These are phyloP conservation scores for Philopedon plagiatum DNA, from an alignment of 2,888 invertebrate species.

Conservation along the genomic window DNA sequence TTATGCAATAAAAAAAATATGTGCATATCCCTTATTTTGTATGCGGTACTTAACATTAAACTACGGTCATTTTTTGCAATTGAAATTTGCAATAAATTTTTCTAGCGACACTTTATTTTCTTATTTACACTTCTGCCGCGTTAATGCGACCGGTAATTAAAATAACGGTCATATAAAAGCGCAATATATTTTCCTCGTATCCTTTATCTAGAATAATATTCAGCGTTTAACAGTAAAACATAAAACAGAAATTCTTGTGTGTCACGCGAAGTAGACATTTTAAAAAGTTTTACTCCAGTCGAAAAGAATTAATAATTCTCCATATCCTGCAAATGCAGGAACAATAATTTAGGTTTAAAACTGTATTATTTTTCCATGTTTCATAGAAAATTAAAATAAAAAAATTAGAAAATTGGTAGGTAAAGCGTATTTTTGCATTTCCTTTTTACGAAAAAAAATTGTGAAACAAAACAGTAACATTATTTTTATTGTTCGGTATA, in stretches of 20 bases:
- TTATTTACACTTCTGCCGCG: slow-evolving; percentile 35
- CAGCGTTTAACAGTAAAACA: slow-evolving; percentile 49
- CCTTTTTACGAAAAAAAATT: no score
- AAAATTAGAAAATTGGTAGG: neutral
- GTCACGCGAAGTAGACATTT: slow-evolving; percentile 51
- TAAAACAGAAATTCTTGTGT: slow-evolving; percentile 49
- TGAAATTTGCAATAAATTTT: neutral
- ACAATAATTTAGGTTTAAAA: slow-evolving; percentile 31
- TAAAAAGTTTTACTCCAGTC: slow-evolving; percentile 44
- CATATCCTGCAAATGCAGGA: slow-evolving; percentile 38
- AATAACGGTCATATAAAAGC: slow-evolving; percentile 44
- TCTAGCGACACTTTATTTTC: slow-evolving; percentile 12
- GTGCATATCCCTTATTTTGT: no score
- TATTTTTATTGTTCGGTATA: no score
- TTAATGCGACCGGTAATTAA: slow-evolving; percentile 31
- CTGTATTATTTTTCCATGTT: slow-evolving; percentile 7
- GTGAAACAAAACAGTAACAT: no score
- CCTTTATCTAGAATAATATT: slow-evolving; percentile 48
- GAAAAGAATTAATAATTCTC: slow-evolving; percentile 47
- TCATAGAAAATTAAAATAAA: slow-evolving; percentile 1
- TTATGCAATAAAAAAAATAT: no score
- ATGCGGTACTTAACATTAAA: neutral
- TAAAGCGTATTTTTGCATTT: neutral
- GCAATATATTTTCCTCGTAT: slow-evolving; percentile 46
- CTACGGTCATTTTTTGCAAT: neutral